Base-by-base conservation (phyloP, 2,797 vertebrate genomes). In the Periparus ater region DNA sequence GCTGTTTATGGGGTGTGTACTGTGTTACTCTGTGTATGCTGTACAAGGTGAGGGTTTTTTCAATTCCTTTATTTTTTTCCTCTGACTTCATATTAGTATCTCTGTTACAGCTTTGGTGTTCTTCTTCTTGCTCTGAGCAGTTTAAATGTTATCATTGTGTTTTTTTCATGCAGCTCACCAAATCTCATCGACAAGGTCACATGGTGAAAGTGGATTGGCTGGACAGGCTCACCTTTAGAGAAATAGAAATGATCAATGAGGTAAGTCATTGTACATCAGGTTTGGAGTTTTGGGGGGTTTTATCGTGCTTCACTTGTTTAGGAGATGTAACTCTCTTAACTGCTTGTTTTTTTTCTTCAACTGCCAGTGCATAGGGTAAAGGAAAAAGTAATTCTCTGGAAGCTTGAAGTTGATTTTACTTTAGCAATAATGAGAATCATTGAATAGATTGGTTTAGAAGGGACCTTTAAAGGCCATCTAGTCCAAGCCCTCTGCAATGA, bases 221-320 rank as follows among this genome's bases (percentile, higher is more conserved):
- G 97, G 99, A 99, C 97, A 98, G 99, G 93, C 95, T 99, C 96
- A 99, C 99, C 58, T 99, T 99, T 97, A 98, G 99, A 97, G 99
- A 99, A 97, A 99, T 99, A 58, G 99, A 99, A 97, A 99, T 99
- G 99, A 99, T 99, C 97, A 99, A 99, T 67, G 99, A 99, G 98
- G 99, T 99, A 91, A 95, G 98, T 88, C 53, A 16, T 60, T 7
- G 1, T 32, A 14, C 9, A 13, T 85, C 13, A 34, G 2, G 14
- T 29, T 36, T 79, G 32, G 53, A 57, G 47, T 40, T 34, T 29
- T 19, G 14, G 14, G 22, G 7, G 5, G 17, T 7, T 75, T 38
- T 17, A 10, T 61, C 17, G 17, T 67, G 22, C 19, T 61, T 50
- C 17, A 6, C 21, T 68, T 60, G 4, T n/a, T 40, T 40, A 19